phyloP scores from a whole-genome alignment of 2,888 invertebrate genomes.

The Leptopterna dolabrata region DNA sequence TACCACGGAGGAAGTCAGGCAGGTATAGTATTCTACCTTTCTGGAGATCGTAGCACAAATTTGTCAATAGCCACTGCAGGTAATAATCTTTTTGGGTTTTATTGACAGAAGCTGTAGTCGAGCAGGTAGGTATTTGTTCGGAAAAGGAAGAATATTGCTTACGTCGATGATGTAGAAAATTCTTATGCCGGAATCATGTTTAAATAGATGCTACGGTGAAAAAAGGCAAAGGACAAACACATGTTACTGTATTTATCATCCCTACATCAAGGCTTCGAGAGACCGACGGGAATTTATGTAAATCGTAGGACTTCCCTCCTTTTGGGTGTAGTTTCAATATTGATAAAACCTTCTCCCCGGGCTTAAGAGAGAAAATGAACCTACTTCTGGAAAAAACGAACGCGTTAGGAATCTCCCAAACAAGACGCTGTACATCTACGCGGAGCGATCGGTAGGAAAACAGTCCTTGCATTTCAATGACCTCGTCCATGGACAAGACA shows the following conservation, averaged over 20 bases:
- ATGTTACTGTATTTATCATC: background rate
- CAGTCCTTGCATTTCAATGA: constrained; percentile 6
- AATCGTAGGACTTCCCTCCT: background rate
- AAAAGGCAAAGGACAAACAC: no score
- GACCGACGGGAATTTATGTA: background rate
- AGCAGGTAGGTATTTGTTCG: no score
- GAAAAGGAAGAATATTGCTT: no score
- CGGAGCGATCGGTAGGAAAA: background rate
- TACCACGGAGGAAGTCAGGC: no score
- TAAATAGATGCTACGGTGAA: no score
- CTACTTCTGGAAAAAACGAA: background rate
- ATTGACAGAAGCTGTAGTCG: no score
- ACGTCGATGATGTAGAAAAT: no score
- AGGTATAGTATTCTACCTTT: no score
- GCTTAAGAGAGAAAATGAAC: background rate
- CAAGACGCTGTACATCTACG: background rate
- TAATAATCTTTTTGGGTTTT: no score
- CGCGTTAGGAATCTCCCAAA: background rate
- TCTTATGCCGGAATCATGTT: no score
- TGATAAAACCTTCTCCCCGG: background rate
- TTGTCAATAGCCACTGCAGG: no score
- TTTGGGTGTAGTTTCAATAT: background rate
- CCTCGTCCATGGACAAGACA: background rate
- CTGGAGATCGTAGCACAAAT: no score
- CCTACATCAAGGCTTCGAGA: background rate